A percentile compares a stretch with the other conserved stretches of the same genome.
These are phyloP conservation scores for Hippotragus niger DNA, from an alignment of 2,113 vertebrate genomes.

Conservation along the genomic window DNA sequence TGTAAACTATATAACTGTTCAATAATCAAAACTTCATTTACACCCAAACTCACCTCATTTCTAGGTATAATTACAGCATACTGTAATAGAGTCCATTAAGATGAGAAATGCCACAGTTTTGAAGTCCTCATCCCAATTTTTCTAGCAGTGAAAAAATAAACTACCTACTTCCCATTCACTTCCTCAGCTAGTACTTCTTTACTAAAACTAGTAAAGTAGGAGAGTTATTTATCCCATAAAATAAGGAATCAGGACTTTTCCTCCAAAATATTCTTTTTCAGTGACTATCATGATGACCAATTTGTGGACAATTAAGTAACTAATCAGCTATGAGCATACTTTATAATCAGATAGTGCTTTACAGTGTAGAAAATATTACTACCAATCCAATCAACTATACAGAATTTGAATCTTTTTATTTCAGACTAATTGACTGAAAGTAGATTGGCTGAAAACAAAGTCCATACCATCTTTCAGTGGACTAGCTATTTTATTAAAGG, in stretches of 20 bases:
- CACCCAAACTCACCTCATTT: not conserved
- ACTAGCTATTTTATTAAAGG: not conserved
- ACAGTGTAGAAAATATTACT: not conserved
- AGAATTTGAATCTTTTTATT: not conserved
- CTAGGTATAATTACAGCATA: not conserved
- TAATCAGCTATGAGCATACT: not conserved
- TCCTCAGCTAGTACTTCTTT: not conserved
- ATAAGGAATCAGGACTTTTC: not conserved
- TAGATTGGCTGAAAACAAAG: not conserved
- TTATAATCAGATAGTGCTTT: not conserved
- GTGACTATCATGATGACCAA: not conserved
- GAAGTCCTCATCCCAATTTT: not conserved
- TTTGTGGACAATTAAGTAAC: not conserved
- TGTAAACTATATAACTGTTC: not conserved
- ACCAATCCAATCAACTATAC: not conserved
- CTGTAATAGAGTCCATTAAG: not conserved
- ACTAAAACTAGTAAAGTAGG: not conserved
- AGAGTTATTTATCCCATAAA: not conserved
- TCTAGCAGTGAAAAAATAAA: not conserved
- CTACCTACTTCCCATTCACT: not conserved
- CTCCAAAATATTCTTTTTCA: not conserved
- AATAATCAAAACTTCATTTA: not conserved
- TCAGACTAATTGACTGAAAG: not conserved
- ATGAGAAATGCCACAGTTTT: not conserved
- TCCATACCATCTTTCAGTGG: not conserved